Evolutionary conservation across 2,888 invertebrate genomes (phyloP).

Genomic region (Torymus aiolomorphi): DNA sequence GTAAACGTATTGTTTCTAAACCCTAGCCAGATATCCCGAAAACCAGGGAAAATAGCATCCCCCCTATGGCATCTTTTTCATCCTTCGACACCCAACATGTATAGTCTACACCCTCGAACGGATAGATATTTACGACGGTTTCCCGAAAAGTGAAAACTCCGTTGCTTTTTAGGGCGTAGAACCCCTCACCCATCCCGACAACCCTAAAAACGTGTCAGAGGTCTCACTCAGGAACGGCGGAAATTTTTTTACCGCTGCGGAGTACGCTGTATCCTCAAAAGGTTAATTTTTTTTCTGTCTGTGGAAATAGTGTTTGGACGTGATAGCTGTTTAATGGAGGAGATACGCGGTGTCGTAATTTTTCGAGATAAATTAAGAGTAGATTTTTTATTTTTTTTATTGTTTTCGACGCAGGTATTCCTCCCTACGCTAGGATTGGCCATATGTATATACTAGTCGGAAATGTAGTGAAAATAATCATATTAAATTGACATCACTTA

Average conservation of each 20-base stretch:
- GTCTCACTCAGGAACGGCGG: constrained; percentile 37
- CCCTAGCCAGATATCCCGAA: background rate
- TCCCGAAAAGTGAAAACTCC: constrained; percentile 35
- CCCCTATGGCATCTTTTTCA: constrained; percentile 3
- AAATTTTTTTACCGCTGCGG: constrained; percentile 35
- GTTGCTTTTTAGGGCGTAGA: constrained; percentile 28
- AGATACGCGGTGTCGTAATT: constrained; percentile 15
- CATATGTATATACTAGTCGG: constrained; percentile 6
- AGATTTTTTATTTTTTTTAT: constrained; percentile 14
- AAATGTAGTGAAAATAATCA: background rate
- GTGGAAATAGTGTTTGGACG: constrained; percentile 24
- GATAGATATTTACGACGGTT: constrained; percentile 52
- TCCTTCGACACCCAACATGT: constrained; percentile 14
- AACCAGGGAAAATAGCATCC: constrained; percentile 3
- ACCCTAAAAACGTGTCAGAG: constrained; percentile 45
- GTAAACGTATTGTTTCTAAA: too few species aligned
- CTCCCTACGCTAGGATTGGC: background rate
- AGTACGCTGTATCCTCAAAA: background rate
- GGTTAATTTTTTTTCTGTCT: constrained; percentile 29
- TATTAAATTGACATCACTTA: constrained; percentile 5
- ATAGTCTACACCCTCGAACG: constrained; percentile 46
- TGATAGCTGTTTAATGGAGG: constrained; percentile 37
- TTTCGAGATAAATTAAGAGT: background rate
- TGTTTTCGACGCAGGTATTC: constrained; percentile 8
- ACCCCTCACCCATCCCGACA: constrained; percentile 13